Conservation (phyloP, 2,113 vertebrate genomes). For the Prionailurus viverrinus region DNA sequence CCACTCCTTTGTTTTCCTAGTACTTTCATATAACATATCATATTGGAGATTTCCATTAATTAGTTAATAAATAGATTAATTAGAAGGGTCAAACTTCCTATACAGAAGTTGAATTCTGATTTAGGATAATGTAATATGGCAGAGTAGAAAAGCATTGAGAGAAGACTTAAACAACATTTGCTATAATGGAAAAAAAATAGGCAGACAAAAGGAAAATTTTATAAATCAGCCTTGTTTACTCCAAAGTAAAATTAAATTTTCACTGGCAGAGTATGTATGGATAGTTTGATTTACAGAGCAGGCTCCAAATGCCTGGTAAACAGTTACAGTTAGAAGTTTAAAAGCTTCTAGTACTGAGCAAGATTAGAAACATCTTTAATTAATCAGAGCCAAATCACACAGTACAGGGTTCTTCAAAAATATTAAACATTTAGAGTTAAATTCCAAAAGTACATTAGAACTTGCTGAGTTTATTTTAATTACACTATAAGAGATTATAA, state of each 20-base stretch:
- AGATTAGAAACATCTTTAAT: conserved; percentile 34
- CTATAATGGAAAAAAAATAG: conserved; percentile 2
- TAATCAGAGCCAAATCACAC: background rate
- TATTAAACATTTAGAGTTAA: conserved; percentile 45
- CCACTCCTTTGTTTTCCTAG: conserved; percentile 6
- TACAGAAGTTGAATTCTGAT: background rate
- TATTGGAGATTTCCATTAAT: background rate
- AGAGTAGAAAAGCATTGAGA: background rate
- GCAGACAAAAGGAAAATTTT: background rate
- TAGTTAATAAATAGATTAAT: conserved; percentile 3
- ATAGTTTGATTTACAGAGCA: conserved; percentile 47
- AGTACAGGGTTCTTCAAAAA: conserved; percentile 13
- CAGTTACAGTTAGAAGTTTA: conserved; percentile 14
- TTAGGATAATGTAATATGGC: background rate
- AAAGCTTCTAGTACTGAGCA: conserved; percentile 42
- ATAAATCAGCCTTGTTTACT: conserved; percentile 44
- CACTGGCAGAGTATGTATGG: conserved; percentile 28
- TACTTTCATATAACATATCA: background rate
- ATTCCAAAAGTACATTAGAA: conserved; percentile 24
- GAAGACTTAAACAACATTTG: background rate
- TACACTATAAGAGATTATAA: background rate
- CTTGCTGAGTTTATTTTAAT: conserved; percentile 5
- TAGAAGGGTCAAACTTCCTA: background rate
- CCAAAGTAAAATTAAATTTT: conserved; percentile 66
- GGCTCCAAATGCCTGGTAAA: background rate